Conservation (phyloP, 92 coral and sea anemone species). For the Parazoanthus atlanticus region DNA sequence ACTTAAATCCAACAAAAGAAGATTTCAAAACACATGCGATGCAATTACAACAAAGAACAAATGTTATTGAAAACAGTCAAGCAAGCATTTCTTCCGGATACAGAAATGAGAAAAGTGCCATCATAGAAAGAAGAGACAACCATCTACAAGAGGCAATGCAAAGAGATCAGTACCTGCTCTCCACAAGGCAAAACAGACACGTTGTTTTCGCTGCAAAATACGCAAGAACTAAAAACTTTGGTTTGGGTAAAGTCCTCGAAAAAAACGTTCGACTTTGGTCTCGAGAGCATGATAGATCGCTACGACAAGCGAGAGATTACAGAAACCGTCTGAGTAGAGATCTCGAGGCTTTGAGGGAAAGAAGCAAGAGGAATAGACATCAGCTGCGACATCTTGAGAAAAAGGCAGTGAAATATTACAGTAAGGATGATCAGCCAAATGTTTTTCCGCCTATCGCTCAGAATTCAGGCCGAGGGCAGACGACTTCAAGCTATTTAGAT, state of each 20-base stretch:
- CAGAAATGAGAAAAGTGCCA: not conserved
- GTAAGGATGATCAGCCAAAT: not conserved
- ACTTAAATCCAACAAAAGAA: not conserved
- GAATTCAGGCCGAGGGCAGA: not conserved
- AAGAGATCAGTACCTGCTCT: constrained; percentile 58
- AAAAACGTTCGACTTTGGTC: constrained; percentile 14
- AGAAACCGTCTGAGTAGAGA: constrained; percentile 21
- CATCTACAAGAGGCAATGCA: constrained; percentile 54
- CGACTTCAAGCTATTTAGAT: not conserved
- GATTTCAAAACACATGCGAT: constrained; percentile 2
- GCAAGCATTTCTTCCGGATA: not conserved
- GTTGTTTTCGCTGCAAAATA: constrained; percentile 63
- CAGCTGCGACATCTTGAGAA: not conserved
- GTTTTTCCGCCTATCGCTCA: not conserved
- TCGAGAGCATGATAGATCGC: constrained; percentile 13
- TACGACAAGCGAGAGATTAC: not conserved
- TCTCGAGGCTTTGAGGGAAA: constrained; percentile 11
- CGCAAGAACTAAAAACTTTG: constrained; percentile 43
- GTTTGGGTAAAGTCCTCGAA: constrained; percentile 25
- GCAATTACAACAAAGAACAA: not conserved
- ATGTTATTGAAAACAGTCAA: not conserved
- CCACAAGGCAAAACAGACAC: constrained; percentile 59
- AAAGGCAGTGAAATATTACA: not conserved
- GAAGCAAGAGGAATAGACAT: not conserved
- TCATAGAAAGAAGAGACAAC: constrained; percentile 28